A percentile compares a stretch with the other conserved stretches of the same genome.
Evolutionary conservation across 2,113 vertebrate species (phyloP).

Genomic region (Nycticorax nycticorax): DNA sequence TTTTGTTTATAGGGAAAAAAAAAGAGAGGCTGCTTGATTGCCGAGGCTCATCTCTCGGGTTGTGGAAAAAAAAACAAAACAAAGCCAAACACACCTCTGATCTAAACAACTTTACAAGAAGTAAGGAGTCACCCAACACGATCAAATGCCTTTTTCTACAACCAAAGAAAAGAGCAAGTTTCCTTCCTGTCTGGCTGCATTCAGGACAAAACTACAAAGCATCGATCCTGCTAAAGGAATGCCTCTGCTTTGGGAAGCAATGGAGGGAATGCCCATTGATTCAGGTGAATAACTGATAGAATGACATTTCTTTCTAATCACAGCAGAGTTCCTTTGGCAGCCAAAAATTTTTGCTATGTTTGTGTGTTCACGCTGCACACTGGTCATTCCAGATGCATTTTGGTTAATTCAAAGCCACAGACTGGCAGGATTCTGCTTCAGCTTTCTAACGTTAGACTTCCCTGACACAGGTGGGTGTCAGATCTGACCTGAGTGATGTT

Average conservation of each 20-base stretch:
- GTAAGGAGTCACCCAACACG: not conserved
- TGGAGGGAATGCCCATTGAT: not conserved
- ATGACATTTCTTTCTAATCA: not conserved
- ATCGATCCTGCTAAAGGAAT: not conserved
- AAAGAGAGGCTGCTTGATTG: not conserved
- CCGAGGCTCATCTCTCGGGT: not conserved
- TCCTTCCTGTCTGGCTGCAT: not conserved
- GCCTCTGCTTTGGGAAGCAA: not conserved
- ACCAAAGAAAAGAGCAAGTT: not conserved
- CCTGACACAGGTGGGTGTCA: conserved; percentile 14
- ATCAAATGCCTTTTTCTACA: not conserved
- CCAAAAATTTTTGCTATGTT: not conserved
- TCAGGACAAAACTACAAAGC: not conserved
- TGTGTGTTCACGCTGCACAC: not conserved
- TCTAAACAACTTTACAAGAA: not conserved
- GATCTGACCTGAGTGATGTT: conserved; percentile 29
- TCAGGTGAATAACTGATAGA: not conserved
- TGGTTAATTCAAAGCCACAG: conserved; percentile 16
- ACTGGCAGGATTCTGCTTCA: not conserved
- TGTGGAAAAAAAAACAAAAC: fast-evolving
- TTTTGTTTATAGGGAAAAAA: not conserved
- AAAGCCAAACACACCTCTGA: not conserved
- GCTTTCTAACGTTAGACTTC: not conserved
- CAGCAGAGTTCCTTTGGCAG: not conserved
- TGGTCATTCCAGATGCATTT: conserved; percentile 5